Evolutionary conservation across 2,113 vertebrate genomes (phyloP), one percentile per base, ranked within the genome.

Genomic region (Balaeniceps rex): DNA sequence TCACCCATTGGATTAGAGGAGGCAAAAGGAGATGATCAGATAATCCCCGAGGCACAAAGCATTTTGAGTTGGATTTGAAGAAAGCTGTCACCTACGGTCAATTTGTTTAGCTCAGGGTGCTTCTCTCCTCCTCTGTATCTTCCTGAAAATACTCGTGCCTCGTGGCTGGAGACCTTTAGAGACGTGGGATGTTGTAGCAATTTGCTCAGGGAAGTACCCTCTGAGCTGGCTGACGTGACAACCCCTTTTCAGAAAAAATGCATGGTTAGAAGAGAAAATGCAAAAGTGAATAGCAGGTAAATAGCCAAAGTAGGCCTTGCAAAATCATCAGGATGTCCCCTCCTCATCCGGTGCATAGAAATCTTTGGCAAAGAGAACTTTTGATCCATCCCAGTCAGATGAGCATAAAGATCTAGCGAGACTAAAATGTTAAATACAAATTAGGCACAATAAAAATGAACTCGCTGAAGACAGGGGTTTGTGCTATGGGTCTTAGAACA

Each of bases 1-100:
- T 96, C 87, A 63, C 68, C 72, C 91, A 36, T 69, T 36, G 88
- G 92, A 93, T 95, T 92, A 92, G 90, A 90, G 90, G 81, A 36
- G 66, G 95, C 77, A 28, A 85, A 68, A 79, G 81, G 94, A 95
- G 92, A 75, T 87, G 94, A 92, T 46, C 74, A 79, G 83, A 94
- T 93, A 94, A 96, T 84, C 77, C 81, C 77, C 6, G 55, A 82
- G 88, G 83, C 83, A 95, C 79, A 54, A 88, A 91, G 72, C 64
- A 4, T 83, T 94, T 77, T 14, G 80, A 75, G 83, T 26, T 18
- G 69, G 60, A 60, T 90, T 49, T 90, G 58, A 66, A 66, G 76
- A 69, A 80, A 70, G 77, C 42, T 68, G 71, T 74, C 87, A 81
- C 76, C 72, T 75, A 2, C 18, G 76, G 42, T 25, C n/a, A 12